These are phyloP conservation scores for Lampropteryx suffumata DNA, from an alignment of 2,888 invertebrate genomes.

Conservation along the genomic window DNA sequence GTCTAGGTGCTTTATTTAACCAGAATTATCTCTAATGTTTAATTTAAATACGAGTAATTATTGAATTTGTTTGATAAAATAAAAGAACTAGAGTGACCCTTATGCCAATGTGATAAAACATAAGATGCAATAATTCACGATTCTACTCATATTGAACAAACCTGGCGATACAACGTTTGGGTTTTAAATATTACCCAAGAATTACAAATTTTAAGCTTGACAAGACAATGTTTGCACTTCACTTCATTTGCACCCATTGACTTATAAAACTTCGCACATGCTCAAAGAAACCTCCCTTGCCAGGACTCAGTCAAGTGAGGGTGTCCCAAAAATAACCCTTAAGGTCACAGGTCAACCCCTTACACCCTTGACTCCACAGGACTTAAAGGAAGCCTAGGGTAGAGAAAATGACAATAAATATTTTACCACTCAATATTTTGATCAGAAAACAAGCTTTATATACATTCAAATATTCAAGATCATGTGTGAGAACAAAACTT, in stretches of 20 bases:
- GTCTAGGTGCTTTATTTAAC: too few species aligned
- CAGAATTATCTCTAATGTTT: too few species aligned
- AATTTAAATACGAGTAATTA: too few species aligned
- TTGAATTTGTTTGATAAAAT: too few species aligned
- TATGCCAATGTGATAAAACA: too few species aligned
- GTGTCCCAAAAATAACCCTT: slow-evolving; percentile 29
- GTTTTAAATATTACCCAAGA: neutral
- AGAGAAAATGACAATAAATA: slow-evolving; percentile 7
- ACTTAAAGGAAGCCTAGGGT: slow-evolving; percentile 26
- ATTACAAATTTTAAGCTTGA: neutral
- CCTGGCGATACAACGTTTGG: too few species aligned
- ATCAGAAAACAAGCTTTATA: neutral
- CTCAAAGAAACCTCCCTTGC: slow-evolving; percentile 23
- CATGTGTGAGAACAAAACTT: too few species aligned
- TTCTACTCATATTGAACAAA: too few species aligned
- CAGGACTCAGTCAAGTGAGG: slow-evolving; percentile 27
- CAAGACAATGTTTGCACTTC: slow-evolving; percentile 7
- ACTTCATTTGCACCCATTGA: slow-evolving; percentile 21
- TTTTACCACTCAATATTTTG: neutral
- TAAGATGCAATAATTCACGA: too few species aligned
- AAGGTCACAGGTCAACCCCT: slow-evolving; percentile 34
- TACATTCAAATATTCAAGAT: too few species aligned
- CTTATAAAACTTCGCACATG: slow-evolving; percentile 23
- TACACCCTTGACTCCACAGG: slow-evolving; percentile 33
- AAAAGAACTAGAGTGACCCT: too few species aligned